A percentile compares a stretch with the other conserved stretches of the same genome.
Conservation (phyloP, 1,140 invertebrate species). For the Pogonognathellus flavescens region DNA sequence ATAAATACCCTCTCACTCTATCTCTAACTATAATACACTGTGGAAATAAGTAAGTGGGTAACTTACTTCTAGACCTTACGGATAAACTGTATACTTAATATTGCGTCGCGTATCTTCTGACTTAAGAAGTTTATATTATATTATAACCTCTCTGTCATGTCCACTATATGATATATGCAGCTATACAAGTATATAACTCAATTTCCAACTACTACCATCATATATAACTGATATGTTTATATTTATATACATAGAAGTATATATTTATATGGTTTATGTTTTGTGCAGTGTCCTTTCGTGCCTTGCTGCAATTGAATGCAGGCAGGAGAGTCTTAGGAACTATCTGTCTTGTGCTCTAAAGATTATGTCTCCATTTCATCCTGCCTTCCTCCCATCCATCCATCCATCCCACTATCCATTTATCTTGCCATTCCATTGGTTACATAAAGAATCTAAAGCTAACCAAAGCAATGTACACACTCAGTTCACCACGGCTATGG, state of each 20-base stretch:
- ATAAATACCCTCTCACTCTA: no score
- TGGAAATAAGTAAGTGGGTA: no score
- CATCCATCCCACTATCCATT: conserved; percentile 22
- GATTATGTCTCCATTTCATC: conserved; percentile 10
- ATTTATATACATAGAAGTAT: not conserved
- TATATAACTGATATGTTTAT: no score
- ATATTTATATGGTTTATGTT: not conserved
- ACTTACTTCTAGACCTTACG: no score
- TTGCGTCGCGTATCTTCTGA: no score
- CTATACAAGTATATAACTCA: no score
- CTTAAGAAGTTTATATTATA: no score
- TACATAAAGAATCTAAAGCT: not conserved
- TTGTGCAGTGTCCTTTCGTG: not conserved
- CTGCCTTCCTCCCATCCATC: conserved; percentile 4
- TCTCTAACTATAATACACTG: no score
- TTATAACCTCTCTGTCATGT: no score
- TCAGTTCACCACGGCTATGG: not conserved
- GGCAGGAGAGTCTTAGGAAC: not conserved
- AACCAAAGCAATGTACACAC: not conserved
- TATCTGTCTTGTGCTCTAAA: not conserved
- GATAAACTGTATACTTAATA: no score
- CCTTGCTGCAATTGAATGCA: not conserved
- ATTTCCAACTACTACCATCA: no score
- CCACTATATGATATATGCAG: no score
- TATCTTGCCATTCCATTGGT: not conserved